These are phyloP conservation scores for Drosophila pseudoananassae DNA, from an alignment of 1,140 invertebrate species.

Conservation along the genomic window DNA sequence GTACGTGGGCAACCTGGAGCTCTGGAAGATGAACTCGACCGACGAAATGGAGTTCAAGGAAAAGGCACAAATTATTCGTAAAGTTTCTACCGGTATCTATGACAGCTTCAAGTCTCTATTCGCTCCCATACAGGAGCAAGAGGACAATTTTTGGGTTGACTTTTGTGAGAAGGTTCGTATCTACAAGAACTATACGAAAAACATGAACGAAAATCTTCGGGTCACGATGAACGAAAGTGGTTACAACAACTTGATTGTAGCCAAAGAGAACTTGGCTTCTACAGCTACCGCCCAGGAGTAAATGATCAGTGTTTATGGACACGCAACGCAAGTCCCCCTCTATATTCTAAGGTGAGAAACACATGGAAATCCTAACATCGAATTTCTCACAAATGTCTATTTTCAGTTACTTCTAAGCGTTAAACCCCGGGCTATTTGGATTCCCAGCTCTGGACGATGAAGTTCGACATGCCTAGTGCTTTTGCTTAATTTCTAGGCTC, in stretches of 20 bases:
- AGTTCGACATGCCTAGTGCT: conserved; percentile 14
- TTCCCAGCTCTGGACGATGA: conserved; percentile 5
- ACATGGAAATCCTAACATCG: neutral
- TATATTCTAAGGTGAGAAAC: neutral
- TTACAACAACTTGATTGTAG: conserved; percentile 53
- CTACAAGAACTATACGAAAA: conserved; percentile 86
- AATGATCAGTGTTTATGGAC: conserved; percentile 11
- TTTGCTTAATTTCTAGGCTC: conserved; percentile 21
- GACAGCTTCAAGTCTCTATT: conserved; percentile 85
- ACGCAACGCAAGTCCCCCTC: neutral
- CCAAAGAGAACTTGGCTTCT: conserved; percentile 20
- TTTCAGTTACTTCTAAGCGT: conserved; percentile 36
- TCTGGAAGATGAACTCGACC: conserved; percentile 89
- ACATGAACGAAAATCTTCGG: conserved; percentile 86
- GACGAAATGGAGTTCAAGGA: conserved; percentile 87
- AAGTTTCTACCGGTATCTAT: conserved; percentile 88
- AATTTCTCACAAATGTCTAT: too few relatives aligned
- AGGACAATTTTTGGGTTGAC: conserved; percentile 86
- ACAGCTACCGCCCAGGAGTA: conserved; percentile 10
- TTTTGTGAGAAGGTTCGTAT: conserved; percentile 86
- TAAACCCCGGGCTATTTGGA: conserved; percentile 8
- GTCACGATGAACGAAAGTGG: conserved; percentile 84
- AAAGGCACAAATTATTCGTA: conserved; percentile 88
- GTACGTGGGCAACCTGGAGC: conserved; percentile 90
- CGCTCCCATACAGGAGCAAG: conserved; percentile 48